Evolutionary conservation across 2,797 vertebrate genomes (phyloP).

Genomic region (Atherinosoma microstoma): DNA sequence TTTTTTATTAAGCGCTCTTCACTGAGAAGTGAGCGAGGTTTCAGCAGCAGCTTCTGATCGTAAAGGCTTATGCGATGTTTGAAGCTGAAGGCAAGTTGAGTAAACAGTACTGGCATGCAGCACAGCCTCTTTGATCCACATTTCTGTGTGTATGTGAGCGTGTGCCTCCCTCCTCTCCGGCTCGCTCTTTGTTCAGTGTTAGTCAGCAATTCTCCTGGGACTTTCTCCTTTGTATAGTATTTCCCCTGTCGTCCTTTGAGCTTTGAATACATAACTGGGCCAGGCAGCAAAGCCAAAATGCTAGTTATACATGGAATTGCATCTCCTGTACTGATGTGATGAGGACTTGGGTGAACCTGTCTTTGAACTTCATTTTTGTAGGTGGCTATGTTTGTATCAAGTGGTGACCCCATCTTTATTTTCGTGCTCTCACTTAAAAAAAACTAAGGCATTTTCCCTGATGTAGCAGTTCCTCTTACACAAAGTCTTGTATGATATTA

Average conservation of each 20-base stretch:
- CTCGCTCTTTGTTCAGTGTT: conserved; percentile 70
- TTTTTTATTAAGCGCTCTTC: conserved; percentile 55
- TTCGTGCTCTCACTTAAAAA: conserved; percentile 33
- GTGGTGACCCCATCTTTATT: conserved; percentile 15
- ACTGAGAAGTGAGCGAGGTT: conserved; percentile 48
- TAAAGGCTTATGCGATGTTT: conserved; percentile 56
- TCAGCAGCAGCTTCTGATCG: conserved; percentile 54
- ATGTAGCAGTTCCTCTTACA: conserved; percentile 1
- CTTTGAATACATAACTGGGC: conserved; percentile 65
- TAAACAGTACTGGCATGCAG: conserved; percentile 70
- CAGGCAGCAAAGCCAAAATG: conserved; percentile 45
- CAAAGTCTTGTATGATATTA: neutral
- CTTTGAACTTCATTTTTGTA: conserved; percentile 34
- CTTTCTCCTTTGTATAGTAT: conserved; percentile 73
- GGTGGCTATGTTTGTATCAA: conserved; percentile 40
- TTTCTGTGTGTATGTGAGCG: conserved; percentile 44
- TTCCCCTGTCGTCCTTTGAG: conserved; percentile 64
- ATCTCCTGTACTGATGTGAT: conserved; percentile 24
- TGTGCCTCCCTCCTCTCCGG: conserved; percentile 17
- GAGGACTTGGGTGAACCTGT: conserved; percentile 12
- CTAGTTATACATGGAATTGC: conserved; percentile 26
- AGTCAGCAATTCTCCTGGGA: conserved; percentile 75
- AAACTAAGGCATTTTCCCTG: conserved; percentile 35
- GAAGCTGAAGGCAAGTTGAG: conserved; percentile 61
- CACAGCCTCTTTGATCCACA: conserved; percentile 60